A percentile compares a stretch with the other conserved stretches of the same genome.
Conservation (phyloP, 2,113 vertebrate species). For the Cyrtonyx montezumae region DNA sequence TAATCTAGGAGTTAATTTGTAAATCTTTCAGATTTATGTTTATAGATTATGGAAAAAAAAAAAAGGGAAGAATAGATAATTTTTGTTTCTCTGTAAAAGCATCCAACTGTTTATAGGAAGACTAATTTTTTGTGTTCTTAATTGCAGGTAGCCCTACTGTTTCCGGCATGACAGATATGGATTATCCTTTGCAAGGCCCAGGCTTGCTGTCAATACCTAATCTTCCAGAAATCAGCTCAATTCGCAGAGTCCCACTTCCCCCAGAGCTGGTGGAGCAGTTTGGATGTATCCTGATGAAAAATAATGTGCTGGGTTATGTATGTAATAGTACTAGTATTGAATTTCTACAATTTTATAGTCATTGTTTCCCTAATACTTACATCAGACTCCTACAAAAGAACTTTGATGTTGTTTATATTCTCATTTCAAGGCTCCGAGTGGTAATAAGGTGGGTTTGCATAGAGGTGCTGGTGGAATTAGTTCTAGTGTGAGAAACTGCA, state of each 20-base stretch:
- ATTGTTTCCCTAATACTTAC: not conserved
- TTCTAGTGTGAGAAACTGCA: not conserved
- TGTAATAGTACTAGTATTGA: not conserved
- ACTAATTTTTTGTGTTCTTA: not conserved
- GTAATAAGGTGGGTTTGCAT: not conserved
- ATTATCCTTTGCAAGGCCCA: constrained; percentile 95
- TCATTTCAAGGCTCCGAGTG: not conserved
- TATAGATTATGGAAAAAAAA: not conserved
- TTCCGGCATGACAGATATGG: constrained; percentile 96
- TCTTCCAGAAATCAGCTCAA: constrained; percentile 92
- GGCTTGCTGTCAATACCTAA: constrained; percentile 89
- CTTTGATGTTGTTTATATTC: accelerated
- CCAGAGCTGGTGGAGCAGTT: constrained; percentile 97
- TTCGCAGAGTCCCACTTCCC: constrained; percentile 91
- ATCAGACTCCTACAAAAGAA: not conserved
- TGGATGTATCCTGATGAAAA: constrained; percentile 91
- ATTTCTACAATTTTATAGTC: not conserved
- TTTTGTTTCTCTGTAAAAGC: not conserved
- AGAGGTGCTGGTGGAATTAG: not conserved
- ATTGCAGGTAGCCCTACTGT: constrained; percentile 88
- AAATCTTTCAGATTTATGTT: not conserved
- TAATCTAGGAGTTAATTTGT: not conserved
- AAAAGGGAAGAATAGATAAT: accelerated
- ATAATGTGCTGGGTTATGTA: not conserved
- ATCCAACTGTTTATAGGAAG: not conserved